Percentiles rank a stretch among this genome's conserved stretches.
phyloP scores from a whole-genome alignment of 2,113 vertebrate species.

The Pseudorhombus dupliciocellatus region DNA sequence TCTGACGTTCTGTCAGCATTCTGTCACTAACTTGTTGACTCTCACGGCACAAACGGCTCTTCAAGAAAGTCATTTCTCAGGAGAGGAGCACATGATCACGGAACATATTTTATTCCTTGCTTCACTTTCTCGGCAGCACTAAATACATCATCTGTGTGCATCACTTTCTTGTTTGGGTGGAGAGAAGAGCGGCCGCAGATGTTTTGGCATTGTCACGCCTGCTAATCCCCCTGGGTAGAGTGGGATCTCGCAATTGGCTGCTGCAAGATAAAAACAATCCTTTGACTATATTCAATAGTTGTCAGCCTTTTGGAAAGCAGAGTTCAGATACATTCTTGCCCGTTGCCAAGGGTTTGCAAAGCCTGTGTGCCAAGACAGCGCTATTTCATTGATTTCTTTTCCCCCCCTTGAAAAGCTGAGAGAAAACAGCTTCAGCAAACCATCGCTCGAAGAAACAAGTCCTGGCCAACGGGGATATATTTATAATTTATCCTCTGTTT shows the following conservation, averaged over 20 bases:
- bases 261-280: slow-evolving; percentile 64
- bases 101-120: slow-evolving; percentile 14
- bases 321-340: slow-evolving; percentile 57
- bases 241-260: slow-evolving; percentile 48
- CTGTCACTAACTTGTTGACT: slow-evolving; percentile 29
- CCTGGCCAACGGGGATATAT: not conserved
- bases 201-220: slow-evolving; percentile 53
- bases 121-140: slow-evolving; percentile 22
- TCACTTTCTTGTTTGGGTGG: slow-evolving; percentile 25
- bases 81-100: not conserved
- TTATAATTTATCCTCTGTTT: not conserved
- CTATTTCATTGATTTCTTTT: slow-evolving; percentile 42
- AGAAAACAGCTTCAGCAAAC: slow-evolving; percentile 27
- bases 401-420: slow-evolving; percentile 18
- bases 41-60: slow-evolving; percentile 31
- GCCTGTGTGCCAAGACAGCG: slow-evolving; percentile 44
- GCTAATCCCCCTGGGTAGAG: slow-evolving; percentile 45
- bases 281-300: slow-evolving; percentile 61
- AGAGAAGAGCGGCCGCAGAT: slow-evolving; percentile 50
- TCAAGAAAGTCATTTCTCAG: slow-evolving; percentile 26
- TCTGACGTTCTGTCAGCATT: slow-evolving; percentile 36
- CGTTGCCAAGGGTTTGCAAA: slow-evolving; percentile 63
- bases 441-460: slow-evolving; percentile 2
- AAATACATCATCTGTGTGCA: slow-evolving; percentile 24
- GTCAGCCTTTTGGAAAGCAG: slow-evolving; percentile 47